Evolutionary conservation across 2,797 vertebrate species (phyloP).

Genomic region (Chromis chromis): DNA sequence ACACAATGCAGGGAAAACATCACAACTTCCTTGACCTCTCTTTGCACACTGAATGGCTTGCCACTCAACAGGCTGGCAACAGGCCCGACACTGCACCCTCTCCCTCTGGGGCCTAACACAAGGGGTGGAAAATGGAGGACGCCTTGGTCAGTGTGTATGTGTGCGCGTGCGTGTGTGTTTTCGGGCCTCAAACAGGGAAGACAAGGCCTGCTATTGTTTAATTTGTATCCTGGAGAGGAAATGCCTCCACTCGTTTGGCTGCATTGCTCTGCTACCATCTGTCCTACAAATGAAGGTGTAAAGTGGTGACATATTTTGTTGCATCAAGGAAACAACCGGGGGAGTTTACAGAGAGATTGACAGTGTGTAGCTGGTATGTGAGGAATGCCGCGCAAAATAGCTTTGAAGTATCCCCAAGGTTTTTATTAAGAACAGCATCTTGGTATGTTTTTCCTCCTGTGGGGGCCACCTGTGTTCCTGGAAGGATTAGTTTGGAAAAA

Average conservation of each 20-base stretch:
- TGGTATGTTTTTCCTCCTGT: conserved; percentile 57
- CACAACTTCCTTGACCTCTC: conserved; percentile 57
- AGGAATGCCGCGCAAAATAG: conserved; percentile 26
- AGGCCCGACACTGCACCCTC: conserved; percentile 48
- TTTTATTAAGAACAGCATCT: conserved; percentile 54
- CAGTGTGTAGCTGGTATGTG: conserved; percentile 27
- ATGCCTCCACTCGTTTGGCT: conserved; percentile 67
- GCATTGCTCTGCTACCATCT: conserved; percentile 58
- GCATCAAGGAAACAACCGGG: conserved; percentile 31
- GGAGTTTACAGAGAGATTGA: conserved; percentile 12
- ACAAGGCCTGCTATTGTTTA: conserved; percentile 70
- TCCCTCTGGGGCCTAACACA: conserved; percentile 49
- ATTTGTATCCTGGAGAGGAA: conserved; percentile 66
- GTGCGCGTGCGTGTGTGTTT: conserved; percentile 15
- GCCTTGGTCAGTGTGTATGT: conserved; percentile 8
- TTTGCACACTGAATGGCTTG: conserved; percentile 46
- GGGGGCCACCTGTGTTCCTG: conserved; percentile 74
- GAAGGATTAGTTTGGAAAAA: conserved; percentile 64
- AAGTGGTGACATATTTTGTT: conserved; percentile 27
- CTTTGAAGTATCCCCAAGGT: conserved; percentile 29
- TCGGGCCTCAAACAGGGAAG: conserved; percentile 24
- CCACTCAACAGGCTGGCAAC: conserved; percentile 60
- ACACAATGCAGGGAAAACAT: conserved; percentile 44
- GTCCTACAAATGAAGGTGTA: conserved; percentile 49
- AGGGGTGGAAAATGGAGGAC: conserved; percentile 52